phyloP scores from a whole-genome alignment of 1,140 invertebrate species.

The Drosophila nigrodunni region DNA sequence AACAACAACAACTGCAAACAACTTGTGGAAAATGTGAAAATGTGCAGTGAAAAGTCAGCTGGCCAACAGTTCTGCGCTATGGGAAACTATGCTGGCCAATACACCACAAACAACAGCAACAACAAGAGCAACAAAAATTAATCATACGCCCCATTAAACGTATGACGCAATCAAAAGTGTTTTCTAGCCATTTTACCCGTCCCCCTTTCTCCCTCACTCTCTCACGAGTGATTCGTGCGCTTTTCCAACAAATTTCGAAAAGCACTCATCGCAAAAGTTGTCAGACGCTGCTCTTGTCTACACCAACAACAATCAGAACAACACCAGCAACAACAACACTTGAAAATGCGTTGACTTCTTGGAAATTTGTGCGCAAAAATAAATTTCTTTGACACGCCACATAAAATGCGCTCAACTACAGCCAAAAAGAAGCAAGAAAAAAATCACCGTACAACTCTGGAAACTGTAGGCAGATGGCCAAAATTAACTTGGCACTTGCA shows the following conservation, averaged over 20 bases:
- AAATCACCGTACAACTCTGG: slow-evolving; percentile 1
- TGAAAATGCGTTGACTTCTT: slow-evolving; percentile 58
- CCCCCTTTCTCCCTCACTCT: neutral
- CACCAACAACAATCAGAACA: slow-evolving; percentile 24
- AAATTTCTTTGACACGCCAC: slow-evolving; percentile 62
- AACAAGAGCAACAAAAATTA: slow-evolving; percentile 56
- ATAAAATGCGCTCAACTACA: slow-evolving; percentile 44
- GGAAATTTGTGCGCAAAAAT: slow-evolving; percentile 74
- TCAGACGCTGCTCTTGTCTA: slow-evolving; percentile 24
- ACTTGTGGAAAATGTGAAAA: slow-evolving; percentile 79
- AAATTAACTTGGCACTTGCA: slow-evolving; percentile 12
- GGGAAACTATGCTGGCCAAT: slow-evolving; percentile 57
- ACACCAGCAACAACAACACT: slow-evolving; percentile 13
- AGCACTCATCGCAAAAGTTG: slow-evolving; percentile 40
- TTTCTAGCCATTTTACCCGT: slow-evolving; percentile 37
- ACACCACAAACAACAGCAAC: neutral
- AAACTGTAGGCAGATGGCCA: slow-evolving; percentile 32
- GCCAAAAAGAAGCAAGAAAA: slow-evolving; percentile 17
- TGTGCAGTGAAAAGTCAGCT: slow-evolving; percentile 75
- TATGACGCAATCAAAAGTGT: slow-evolving; percentile 62
- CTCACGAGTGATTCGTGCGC: slow-evolving; percentile 50
- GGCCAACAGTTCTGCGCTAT: slow-evolving; percentile 68
- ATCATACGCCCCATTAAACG: slow-evolving; percentile 81
- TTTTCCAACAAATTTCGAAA: slow-evolving; percentile 53
- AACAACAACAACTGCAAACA: slow-evolving; percentile 39